phyloP scores from a whole-genome alignment of 2,113 vertebrate genomes.

The Synchiropus splendidus region DNA sequence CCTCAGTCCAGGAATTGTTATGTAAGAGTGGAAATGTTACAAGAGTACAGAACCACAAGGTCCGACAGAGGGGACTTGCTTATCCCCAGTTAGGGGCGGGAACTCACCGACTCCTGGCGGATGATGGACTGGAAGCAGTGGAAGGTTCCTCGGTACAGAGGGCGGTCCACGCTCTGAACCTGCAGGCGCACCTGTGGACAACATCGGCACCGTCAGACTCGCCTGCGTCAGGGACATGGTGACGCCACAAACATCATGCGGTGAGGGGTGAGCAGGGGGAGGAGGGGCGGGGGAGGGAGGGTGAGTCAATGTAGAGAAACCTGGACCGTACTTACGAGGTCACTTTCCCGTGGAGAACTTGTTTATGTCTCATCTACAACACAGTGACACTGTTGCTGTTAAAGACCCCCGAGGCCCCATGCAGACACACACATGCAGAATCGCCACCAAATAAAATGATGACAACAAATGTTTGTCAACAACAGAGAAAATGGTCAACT shows the following conservation, averaged over 20 bases:
- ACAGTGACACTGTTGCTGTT: slow-evolving; percentile 90
- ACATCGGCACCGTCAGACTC: slow-evolving; percentile 23
- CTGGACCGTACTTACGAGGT: slow-evolving; percentile 90
- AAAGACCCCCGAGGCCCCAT: slow-evolving; percentile 77
- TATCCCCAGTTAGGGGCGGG: neutral
- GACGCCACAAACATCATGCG: slow-evolving; percentile 1
- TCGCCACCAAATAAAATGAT: slow-evolving; percentile 47
- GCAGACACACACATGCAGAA: slow-evolving; percentile 33
- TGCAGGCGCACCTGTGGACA: slow-evolving; percentile 86
- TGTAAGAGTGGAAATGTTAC: neutral
- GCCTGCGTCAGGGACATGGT: too few species aligned
- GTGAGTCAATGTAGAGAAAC: slow-evolving; percentile 62
- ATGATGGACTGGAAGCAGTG: slow-evolving; percentile 95
- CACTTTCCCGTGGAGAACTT: slow-evolving; percentile 83
- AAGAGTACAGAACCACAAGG: too few species aligned
- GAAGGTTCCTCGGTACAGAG: slow-evolving; percentile 84
- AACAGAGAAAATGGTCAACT: too few species aligned
- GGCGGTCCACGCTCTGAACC: slow-evolving; percentile 85
- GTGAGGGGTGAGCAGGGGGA: slow-evolving; percentile 20
- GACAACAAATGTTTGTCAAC: slow-evolving; percentile 28
- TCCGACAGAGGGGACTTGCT: neutral
- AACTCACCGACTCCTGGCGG: slow-evolving; percentile 85
- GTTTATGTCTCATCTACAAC: slow-evolving; percentile 84
- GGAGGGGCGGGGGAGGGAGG: too few species aligned
- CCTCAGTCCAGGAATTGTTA: neutral